phyloP scores from a whole-genome alignment of 1,140 invertebrate genomes.

The Bombus difficillimus region DNA sequence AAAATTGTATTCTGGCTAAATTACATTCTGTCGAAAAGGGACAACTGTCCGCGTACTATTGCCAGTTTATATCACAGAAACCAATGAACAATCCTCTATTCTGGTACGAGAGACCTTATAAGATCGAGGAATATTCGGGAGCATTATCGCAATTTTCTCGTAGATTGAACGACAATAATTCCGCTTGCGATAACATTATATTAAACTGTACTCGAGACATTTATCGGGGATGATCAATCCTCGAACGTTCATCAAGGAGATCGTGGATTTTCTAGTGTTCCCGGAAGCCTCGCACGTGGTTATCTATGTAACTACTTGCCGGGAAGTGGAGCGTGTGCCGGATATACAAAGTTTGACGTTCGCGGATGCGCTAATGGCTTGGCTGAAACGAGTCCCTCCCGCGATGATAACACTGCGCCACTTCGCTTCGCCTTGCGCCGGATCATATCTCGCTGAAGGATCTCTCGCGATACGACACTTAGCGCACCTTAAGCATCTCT shows the following conservation, averaged over 20 bases:
- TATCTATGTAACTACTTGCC: constrained; percentile 37
- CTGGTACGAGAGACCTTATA: too few species aligned
- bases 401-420: constrained; percentile 54
- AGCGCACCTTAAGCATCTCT: constrained; percentile 50
- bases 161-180: too few species aligned
- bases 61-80: too few species aligned
- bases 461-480: constrained; percentile 54
- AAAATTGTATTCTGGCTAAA: neutral
- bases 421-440: constrained; percentile 44
- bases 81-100: too few species aligned
- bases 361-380: constrained; percentile 64
- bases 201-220: neutral
- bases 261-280: neutral
- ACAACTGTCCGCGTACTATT: too few species aligned
- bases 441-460: constrained; percentile 67
- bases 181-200: neutral
- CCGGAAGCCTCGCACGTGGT: neutral
- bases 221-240: neutral
- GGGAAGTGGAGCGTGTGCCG: constrained; percentile 42
- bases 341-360: constrained; percentile 69
- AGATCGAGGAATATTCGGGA: neutral
- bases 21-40: neutral
- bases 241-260: neutral
- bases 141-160: neutral
- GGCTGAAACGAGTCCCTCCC: constrained; percentile 60